Conservation (phyloP, 2,113 vertebrate genomes). For the Tenrec ecaudatus region DNA sequence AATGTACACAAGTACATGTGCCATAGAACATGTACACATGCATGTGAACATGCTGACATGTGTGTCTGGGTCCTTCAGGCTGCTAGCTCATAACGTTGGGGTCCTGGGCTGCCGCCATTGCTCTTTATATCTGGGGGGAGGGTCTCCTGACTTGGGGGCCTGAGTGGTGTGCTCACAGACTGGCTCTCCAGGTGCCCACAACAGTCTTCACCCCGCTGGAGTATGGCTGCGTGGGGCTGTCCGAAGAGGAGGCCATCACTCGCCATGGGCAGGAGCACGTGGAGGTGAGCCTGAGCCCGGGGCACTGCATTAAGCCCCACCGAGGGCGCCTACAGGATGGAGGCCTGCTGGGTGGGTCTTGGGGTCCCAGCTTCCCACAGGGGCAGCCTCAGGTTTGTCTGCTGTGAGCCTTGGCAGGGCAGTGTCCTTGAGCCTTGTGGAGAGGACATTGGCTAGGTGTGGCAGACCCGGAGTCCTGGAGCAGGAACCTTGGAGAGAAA, state of each 20-base stretch:
- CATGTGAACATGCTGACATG: not conserved
- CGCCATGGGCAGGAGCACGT: constrained; percentile 89
- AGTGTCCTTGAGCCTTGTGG: not conserved
- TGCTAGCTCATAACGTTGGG: too few species aligned
- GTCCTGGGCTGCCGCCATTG: not conserved
- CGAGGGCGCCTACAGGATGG: accelerated
- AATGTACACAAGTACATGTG: accelerated
- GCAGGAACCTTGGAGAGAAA: not conserved
- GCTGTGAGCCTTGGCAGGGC: not conserved
- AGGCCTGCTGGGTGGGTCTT: not conserved
- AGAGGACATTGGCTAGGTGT: accelerated
- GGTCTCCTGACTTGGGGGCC: not conserved
- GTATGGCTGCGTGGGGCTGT: constrained; percentile 95
- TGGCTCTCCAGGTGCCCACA: constrained; percentile 91
- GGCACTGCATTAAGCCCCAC: accelerated
- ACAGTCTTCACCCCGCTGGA: constrained; percentile 97
- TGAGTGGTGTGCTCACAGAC: not conserved
- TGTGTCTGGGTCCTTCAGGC: not conserved
- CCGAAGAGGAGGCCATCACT: constrained; percentile 91
- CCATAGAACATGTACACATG: not conserved
- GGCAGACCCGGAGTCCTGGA: too few species aligned
- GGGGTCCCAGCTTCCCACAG: not conserved
- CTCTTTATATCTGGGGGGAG: not conserved
- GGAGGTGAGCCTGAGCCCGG: constrained; percentile 87
- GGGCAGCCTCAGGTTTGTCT: not conserved